Conservation (phyloP, 2,113 vertebrate genomes). For the Porphyrio hochstetteri region DNA sequence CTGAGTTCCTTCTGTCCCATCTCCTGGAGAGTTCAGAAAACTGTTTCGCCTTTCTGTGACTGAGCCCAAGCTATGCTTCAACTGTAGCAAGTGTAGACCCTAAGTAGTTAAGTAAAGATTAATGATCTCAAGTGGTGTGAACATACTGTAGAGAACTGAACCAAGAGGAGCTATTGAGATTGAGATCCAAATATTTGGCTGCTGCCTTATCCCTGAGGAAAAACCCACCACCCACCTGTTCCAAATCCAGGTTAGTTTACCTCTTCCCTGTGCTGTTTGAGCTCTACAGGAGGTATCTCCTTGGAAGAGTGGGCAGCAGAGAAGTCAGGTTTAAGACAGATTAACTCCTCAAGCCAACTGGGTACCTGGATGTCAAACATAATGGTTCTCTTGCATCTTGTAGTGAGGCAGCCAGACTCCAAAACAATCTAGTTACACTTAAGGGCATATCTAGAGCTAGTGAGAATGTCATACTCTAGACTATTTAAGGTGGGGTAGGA, state of each 20-base stretch:
- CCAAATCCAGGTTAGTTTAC: background rate
- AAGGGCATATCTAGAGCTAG: background rate
- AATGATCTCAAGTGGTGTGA: background rate
- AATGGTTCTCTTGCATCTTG: background rate
- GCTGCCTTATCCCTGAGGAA: background rate
- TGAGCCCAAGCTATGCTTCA: no score
- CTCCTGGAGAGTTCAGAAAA: background rate
- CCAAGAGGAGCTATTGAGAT: background rate
- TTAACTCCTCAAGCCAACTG: rapidly evolving
- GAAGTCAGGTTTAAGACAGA: background rate
- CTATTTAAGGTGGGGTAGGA: background rate
- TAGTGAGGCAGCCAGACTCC: background rate
- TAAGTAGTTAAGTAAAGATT: background rate
- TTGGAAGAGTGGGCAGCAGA: background rate
- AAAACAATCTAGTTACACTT: background rate
- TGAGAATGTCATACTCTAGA: background rate
- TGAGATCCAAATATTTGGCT: background rate
- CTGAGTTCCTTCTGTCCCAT: background rate
- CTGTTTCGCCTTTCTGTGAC: background rate
- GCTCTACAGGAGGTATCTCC: background rate
- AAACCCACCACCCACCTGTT: background rate
- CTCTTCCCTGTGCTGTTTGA: background rate
- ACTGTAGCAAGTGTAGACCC: background rate
- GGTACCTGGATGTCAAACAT: background rate
- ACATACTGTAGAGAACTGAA: background rate